Conservation (phyloP, 2,888 invertebrate genomes). For the Hydropsyche betteni region DNA sequence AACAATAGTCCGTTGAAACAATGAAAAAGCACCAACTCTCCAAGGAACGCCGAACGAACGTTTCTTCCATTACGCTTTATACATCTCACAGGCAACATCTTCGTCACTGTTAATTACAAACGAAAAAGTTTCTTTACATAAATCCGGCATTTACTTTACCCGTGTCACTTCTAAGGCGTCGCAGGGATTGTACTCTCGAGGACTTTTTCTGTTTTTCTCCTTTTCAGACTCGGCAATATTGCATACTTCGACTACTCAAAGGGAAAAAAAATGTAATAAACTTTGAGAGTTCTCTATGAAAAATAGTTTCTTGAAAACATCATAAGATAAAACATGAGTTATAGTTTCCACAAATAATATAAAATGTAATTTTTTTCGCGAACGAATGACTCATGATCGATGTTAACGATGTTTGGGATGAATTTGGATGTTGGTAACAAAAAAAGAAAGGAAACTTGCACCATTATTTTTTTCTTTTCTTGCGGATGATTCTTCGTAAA, state of each 20-base stretch:
- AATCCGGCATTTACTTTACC: constrained; percentile 38
- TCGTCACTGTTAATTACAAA: constrained; percentile 47
- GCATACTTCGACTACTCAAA: too few species aligned
- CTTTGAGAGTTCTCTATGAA: not conserved
- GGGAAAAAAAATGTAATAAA: too few species aligned
- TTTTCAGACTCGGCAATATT: too few species aligned
- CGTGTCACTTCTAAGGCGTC: not conserved
- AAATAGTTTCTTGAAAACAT: not conserved
- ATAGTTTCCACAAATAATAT: not conserved
- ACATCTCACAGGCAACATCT: constrained; percentile 27
- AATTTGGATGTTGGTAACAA: not conserved
- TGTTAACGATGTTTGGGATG: not conserved
- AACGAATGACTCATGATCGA: constrained; percentile 8
- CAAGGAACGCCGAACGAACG: not conserved
- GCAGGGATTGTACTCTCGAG: too few species aligned
- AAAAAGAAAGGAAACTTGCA: constrained; percentile 3
- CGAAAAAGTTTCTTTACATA: constrained; percentile 45
- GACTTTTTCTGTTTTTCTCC: too few species aligned
- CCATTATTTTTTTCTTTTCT: constrained; percentile 9
- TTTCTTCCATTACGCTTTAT: constrained; percentile 13
- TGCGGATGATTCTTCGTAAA: constrained; percentile 17
- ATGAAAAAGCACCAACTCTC: not conserved
- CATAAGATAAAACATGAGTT: not conserved
- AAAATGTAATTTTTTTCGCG: not conserved
- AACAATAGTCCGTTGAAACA: too few species aligned